Base-by-base conservation (phyloP, 2,888 invertebrate species). In the Caenorhabditis sinica region DNA sequence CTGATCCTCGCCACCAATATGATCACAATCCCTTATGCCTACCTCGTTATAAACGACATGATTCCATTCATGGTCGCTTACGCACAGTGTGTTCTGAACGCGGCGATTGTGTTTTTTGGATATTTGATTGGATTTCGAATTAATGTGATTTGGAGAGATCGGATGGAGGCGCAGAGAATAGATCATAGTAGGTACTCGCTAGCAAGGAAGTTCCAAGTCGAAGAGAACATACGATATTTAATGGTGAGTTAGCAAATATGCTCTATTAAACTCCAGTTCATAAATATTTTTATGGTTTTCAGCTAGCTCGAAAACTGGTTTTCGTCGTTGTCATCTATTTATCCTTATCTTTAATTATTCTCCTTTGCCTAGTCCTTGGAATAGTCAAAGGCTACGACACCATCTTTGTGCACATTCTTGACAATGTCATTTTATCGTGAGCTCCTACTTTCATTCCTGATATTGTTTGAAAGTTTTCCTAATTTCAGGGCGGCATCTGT, bases 31-130 rank as follows among this genome's bases (percentile, higher is more conserved):
- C 60, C 76, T 8, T 76, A 69, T 49, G 61, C 77, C 17, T 68
- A 77, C n/a, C 51, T 53, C 53, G 45, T 77, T 63, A 49, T 61
- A 43, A 69, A 61, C 15, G 51, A 77, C 28, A 69, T 25, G 25
- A 77, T 77, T 51, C 68, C 77, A 28, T 77, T 77, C 28, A 9
- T 53, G 60, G 15, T 71, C n/a, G 69, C 77, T 20, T 77, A 61
- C 17, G 49, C 33, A 13, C 77, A 77, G 43, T 77, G 77, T 25
- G 69, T 77, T 17, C 0, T 77, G 40, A 77, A 77, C 69, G 69
- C 77, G 8, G 20, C 53, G 5, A 23, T 43, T n/a, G 60, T 68
- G 5, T 63, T 77, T 28, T 77, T 77, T 25, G 77, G 77, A 11
- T 77, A 69, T 36, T 13, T 69, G 9, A 60, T 63, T 1, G 17